Percentiles rank a stretch among this genome's conserved stretches.
Evolutionary conservation across 23 tunicate species (phyloP).

Genomic region (Ascidia mentula): DNA sequence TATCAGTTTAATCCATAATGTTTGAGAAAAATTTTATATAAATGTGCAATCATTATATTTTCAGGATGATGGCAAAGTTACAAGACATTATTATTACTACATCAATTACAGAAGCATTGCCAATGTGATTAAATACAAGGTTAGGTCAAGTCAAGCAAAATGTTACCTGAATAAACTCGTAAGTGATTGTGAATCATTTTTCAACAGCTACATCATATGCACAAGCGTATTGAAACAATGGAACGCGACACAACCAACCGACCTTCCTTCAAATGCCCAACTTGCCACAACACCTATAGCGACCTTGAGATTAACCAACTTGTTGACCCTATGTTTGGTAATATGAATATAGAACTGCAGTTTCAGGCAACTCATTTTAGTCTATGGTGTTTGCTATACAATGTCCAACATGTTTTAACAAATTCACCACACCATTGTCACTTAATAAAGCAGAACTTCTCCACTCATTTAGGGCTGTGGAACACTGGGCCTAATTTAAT

Average conservation of each 20-base stretch:
- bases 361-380: no score
- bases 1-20: background rate
- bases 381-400: no score
- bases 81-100: constrained; percentile 76
- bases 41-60: background rate
- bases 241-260: constrained; percentile 87
- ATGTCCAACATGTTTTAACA: no score
- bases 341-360: no score
- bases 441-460: no score
- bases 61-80: constrained; percentile 73
- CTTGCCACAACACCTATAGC: constrained; percentile 86
- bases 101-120: constrained; percentile 83
- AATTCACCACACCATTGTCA: no score
- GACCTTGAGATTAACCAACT: constrained; percentile 86
- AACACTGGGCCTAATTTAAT: no score
- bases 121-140: constrained; percentile 89
- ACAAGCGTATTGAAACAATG: constrained; percentile 74
- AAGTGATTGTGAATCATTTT: no score
- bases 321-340: constrained; percentile 74
- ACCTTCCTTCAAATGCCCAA: constrained; percentile 90
- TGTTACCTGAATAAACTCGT: no score
- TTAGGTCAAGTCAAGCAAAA: background rate
- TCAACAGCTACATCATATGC: constrained; percentile 70
- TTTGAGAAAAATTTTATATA: background rate
- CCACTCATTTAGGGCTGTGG: no score